Evolutionary conservation across 1,140 invertebrate genomes (phyloP).

Genomic region (Drosophila malerkotliana): DNA sequence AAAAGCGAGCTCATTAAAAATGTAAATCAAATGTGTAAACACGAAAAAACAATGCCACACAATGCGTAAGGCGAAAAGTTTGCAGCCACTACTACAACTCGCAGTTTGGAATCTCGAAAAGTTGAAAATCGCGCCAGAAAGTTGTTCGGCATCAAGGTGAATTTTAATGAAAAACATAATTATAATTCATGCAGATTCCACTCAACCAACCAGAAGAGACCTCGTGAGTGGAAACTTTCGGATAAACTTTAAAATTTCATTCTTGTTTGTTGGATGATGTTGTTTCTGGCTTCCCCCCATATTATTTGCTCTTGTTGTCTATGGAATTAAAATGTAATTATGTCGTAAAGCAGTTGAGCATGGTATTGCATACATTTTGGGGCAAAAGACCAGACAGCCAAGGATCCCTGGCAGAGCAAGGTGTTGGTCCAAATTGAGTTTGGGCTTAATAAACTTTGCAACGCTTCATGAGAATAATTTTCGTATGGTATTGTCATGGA

Average conservation of each 20-base stretch:
- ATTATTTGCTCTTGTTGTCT: slow-evolving; percentile 64
- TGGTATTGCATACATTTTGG: slow-evolving; percentile 60
- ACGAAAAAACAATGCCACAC: slow-evolving; percentile 36
- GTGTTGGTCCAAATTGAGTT: slow-evolving; percentile 37
- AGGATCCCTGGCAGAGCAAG: slow-evolving; percentile 5
- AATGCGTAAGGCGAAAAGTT: slow-evolving; percentile 6
- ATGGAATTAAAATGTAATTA: slow-evolving; percentile 78
- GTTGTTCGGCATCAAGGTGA: slow-evolving; percentile 61
- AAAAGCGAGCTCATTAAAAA: slow-evolving; percentile 74
- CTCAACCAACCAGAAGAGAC: slow-evolving; percentile 42
- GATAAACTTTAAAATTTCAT: slow-evolving; percentile 63
- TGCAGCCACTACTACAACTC: slow-evolving; percentile 6
- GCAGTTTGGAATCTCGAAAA: slow-evolving; percentile 47
- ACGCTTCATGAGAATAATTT: slow-evolving; percentile 34
- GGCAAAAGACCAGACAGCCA: slow-evolving; percentile 20
- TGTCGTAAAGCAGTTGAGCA: slow-evolving; percentile 61
- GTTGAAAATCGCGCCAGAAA: slow-evolving; percentile 59
- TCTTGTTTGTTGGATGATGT: slow-evolving; percentile 24
- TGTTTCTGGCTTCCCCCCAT: slow-evolving; percentile 25
- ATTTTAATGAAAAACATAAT: slow-evolving; percentile 82
- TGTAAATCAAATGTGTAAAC: slow-evolving; percentile 62
- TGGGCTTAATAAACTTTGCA: slow-evolving; percentile 54
- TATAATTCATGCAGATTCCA: slow-evolving; percentile 78
- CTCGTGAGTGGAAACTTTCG: slow-evolving; percentile 69
- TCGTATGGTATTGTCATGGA: slow-evolving; percentile 39